Evolutionary conservation across 2,113 vertebrate genomes (phyloP).

Genomic region (Lethenteron camtschaticum): DNA sequence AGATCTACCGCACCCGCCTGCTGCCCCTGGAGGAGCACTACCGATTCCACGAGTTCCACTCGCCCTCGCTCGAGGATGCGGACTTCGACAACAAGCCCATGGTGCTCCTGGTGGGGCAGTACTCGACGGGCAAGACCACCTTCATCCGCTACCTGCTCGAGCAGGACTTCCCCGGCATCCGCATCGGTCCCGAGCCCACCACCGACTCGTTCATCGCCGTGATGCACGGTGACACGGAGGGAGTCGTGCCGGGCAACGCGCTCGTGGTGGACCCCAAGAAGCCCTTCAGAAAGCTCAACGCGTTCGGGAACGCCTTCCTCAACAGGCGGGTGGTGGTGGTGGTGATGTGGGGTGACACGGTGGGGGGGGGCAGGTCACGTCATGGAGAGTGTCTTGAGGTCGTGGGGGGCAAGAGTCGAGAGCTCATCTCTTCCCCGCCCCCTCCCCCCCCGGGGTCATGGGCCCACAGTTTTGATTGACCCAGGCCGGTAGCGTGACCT

Average conservation of each 20-base stretch:
- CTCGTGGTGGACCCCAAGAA: conserved; percentile 70
- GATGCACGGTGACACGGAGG: conserved; percentile 56
- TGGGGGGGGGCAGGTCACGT: conserved; percentile 16
- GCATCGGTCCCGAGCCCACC: conserved; percentile 68
- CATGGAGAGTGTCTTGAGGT: conserved; percentile 21
- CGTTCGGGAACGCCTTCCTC: conserved; percentile 70
- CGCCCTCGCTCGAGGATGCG: conserved; percentile 47
- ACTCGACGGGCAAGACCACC: conserved; percentile 74
- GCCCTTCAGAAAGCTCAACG: conserved; percentile 72
- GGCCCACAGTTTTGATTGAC: background rate
- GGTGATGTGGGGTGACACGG: conserved; percentile 20
- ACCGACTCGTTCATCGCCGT: conserved; percentile 75
- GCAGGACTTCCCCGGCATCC: conserved; percentile 62
- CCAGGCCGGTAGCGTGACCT: background rate
- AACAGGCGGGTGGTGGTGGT: conserved; percentile 35
- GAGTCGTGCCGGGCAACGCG: conserved; percentile 54
- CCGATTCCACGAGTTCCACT: conserved; percentile 64
- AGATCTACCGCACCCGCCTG: conserved; percentile 48
- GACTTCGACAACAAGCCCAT: conserved; percentile 81
- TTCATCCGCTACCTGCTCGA: conserved; percentile 79
- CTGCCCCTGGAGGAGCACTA: conserved; percentile 52
- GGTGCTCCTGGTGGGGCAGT: conserved; percentile 74
- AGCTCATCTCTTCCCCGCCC: conserved; percentile 18
- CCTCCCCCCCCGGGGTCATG: background rate
- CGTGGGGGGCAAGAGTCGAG: conserved; percentile 29